A percentile compares a stretch with the other conserved stretches of the same genome.
phyloP scores from a whole-genome alignment of 2,888 invertebrate genomes.

The Noctuana brunneofusca region DNA sequence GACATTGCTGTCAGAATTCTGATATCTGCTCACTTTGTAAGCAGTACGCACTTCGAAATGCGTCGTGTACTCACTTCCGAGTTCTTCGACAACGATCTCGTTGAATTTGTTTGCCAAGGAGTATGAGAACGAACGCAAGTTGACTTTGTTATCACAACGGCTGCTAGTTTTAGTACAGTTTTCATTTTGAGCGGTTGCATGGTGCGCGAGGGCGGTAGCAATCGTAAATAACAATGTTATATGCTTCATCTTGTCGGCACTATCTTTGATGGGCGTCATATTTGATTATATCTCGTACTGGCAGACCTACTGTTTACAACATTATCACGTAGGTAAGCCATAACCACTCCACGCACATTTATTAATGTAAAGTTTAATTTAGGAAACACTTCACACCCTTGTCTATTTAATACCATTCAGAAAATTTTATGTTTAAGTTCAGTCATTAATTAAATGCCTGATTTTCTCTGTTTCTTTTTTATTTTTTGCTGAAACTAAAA shows the following conservation, averaged over 20 bases:
- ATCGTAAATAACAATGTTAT: constrained; percentile 66
- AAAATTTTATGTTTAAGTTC: neutral
- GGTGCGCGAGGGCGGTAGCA: constrained; percentile 51
- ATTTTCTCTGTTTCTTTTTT: neutral
- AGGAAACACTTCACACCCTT: neutral
- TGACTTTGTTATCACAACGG: constrained; percentile 67
- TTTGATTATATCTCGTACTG: constrained; percentile 34
- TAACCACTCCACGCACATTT: constrained; percentile 9
- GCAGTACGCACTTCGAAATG: constrained; percentile 68
- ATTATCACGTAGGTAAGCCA: constrained; percentile 28
- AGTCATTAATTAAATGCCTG: neutral
- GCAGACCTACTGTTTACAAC: constrained; percentile 27
- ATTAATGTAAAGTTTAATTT: constrained; percentile 1
- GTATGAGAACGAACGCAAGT: constrained; percentile 64
- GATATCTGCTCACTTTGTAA: constrained; percentile 66
- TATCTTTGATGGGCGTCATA: constrained; percentile 55
- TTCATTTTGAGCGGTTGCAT: constrained; percentile 62
- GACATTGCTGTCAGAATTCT: constrained; percentile 61
- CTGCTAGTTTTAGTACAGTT: constrained; percentile 64
- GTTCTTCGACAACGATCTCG: constrained; percentile 70
- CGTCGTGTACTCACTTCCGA: constrained; percentile 69
- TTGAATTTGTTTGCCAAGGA: constrained; percentile 64
- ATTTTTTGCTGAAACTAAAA: no score
- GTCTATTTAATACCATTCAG: neutral
- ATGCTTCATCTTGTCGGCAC: constrained; percentile 71